Base-by-base conservation (phyloP, 1,140 invertebrate genomes). In the Brachionus angularis region DNA sequence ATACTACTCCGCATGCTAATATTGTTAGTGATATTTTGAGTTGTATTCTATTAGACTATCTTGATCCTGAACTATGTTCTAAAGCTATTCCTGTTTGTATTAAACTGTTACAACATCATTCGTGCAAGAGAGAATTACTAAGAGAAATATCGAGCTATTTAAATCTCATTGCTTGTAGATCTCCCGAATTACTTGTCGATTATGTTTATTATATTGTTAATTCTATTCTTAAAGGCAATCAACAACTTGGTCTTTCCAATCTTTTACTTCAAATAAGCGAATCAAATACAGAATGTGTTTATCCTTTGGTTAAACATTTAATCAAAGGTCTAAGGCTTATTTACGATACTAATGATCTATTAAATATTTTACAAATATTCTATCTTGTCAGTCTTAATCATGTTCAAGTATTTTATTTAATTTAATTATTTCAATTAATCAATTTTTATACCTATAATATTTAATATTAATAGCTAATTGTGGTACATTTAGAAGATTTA, bases 11-110 rank as follows among this genome's bases (percentile, higher is more conserved):
- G 5, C 91, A 95, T 86, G 91, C 91, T 18, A 95, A 95, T 84
- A 94, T 96, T 76, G 91, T 91, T 5, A 90, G 89, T 49, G 93
- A 95, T 84, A 86, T 95, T 53, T 89, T 95, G 75, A 91, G 91
- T 55, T 93, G 91, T 82, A 88, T 96, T 79, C 94, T 96, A 82
- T 83, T 93, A 83, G 91, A 94, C 83, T 85, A 83, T 81, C 5
- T 39, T 36, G 46, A 34, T 21, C 42, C 39, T 18, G 23, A 55
- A 8, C 16, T 64, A 8, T 42, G 31, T n/a, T 18, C 12, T 42
- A 34, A 42, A 53, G 29, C 21, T 4, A 58, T 58, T 39, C 53
- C 92, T 3, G 87, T 92, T 18, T 90, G 91, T 3, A 90, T 96
- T 0, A 91, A 92, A 80, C 92, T 93, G 78, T 82, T 96, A 29